Base-by-base conservation (phyloP, 2,888 invertebrate genomes). In the Flabesymbios commensalis region DNA sequence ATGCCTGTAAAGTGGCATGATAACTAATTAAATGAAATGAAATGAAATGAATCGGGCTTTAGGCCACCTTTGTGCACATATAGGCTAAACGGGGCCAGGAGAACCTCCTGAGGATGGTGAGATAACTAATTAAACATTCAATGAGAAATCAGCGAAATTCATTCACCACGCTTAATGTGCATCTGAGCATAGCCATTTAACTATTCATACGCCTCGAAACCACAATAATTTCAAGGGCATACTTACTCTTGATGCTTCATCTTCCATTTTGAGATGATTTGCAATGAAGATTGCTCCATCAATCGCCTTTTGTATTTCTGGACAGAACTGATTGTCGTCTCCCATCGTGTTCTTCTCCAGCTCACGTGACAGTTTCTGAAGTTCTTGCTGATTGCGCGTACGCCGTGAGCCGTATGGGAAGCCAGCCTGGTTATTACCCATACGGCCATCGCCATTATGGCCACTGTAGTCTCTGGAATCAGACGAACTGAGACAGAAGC, bases 201-300 rank as follows among this genome's bases (percentile, higher is more conserved):
- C n/a, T n/a, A n/a, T n/a, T n/a, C n/a, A n/a, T n/a, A n/a, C n/a
- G n/a, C n/a, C n/a, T n/a, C n/a, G n/a, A n/a, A n/a, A n/a, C n/a
- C n/a, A n/a, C n/a, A n/a, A n/a, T n/a, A n/a, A n/a, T n/a, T n/a
- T n/a, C 5, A 56, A 14, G 31, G 22, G n/a, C 32, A 45, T 19
- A 51, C 54, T 49, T 33, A 70, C 70, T 57, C 70, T 53, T 19
- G 65, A 65, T 43, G 56, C 61, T 22, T 62, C 67, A 39, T 70
- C 70, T 55, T 69, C 71, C 29, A 67, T 61, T 57, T 71, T 71
- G 36, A 71, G 59, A 45, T 71, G 71, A 39, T 71, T 67, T 32
- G 68, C 71, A 24, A 71, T 68, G 65, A 60, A 71, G 22, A 67
- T 63, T 5, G 71, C 71, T 19, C 71, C 71, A 17, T 67, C 64